Evolutionary conservation across 1,140 invertebrate species (phyloP).

Genomic region (Caerostris extrusa): DNA sequence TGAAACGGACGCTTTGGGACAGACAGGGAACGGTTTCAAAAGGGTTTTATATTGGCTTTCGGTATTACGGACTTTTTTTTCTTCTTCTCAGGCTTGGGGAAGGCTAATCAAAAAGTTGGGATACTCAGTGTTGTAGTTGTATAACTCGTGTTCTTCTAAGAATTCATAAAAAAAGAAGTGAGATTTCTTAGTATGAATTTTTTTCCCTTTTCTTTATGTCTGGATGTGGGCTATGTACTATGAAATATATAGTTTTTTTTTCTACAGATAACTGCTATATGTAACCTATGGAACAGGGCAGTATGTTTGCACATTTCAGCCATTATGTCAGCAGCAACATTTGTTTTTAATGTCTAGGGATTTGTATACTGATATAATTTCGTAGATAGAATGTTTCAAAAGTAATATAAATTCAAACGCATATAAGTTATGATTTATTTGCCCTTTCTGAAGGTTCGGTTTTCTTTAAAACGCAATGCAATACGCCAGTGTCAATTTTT

Average conservation of each 20-base stretch:
- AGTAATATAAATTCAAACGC: neutral
- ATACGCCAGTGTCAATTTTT: too few species aligned
- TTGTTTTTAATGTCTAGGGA: neutral
- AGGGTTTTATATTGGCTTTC: conserved; percentile 71
- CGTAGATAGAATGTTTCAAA: neutral
- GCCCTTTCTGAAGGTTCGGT: too few species aligned
- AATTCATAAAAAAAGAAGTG: neutral
- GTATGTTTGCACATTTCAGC: too few species aligned
- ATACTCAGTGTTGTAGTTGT: neutral
- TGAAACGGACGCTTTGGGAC: conserved; percentile 11
- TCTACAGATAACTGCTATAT: neutral
- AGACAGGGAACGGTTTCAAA: conserved; percentile 49
- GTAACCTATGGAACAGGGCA: neutral
- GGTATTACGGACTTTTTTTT: conserved; percentile 5
- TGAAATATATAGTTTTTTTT: neutral
- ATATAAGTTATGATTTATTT: too few species aligned
- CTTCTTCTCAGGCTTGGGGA: neutral
- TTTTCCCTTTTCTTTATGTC: neutral
- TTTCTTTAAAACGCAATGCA: too few species aligned
- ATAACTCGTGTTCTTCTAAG: conserved; percentile 34
- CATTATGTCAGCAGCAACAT: neutral
- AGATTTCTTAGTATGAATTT: neutral
- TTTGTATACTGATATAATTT: neutral
- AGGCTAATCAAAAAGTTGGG: conserved; percentile 15
- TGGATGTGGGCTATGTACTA: neutral